phyloP scores from a whole-genome alignment of 2,888 invertebrate species.

The Synergus japonicus region DNA sequence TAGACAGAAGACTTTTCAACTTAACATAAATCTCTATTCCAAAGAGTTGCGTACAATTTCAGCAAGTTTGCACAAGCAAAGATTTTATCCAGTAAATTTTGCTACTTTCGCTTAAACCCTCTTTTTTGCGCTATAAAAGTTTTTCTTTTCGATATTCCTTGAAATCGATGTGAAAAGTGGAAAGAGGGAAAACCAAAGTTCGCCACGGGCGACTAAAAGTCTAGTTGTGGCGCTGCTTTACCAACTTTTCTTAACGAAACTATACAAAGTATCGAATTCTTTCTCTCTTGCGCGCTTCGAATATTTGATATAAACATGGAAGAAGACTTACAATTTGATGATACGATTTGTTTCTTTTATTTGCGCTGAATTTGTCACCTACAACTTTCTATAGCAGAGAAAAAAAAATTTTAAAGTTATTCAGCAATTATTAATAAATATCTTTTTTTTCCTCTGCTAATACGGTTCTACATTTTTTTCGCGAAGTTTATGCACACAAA shows the following conservation, averaged over 20 bases:
- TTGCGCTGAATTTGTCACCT: conserved; percentile 3
- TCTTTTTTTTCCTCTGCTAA: neutral
- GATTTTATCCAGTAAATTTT: conserved; percentile 33
- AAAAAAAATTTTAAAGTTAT: neutral
- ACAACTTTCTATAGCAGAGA: conserved; percentile 7
- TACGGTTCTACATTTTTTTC: neutral
- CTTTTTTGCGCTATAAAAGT: conserved; percentile 24
- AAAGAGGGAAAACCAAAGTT: conserved; percentile 34
- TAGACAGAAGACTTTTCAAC: neutral
- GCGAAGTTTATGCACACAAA: neutral
- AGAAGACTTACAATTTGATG: conserved; percentile 11
- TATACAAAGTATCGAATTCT: conserved; percentile 30
- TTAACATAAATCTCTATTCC: conserved; percentile 21
- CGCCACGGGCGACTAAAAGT: conserved; percentile 21
- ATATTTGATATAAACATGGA: conserved; percentile 12
- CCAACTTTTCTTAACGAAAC: conserved; percentile 37
- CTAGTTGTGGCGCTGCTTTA: conserved; percentile 34
- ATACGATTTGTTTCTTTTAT: neutral
- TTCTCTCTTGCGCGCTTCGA: neutral
- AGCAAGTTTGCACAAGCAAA: conserved; percentile 15
- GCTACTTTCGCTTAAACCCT: neutral
- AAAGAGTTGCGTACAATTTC: neutral
- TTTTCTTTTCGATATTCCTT: conserved; percentile 1
- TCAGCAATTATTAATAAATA: neutral
- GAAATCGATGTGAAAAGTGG: conserved; percentile 35